phyloP scores from a whole-genome alignment of 2,797 vertebrate species.

The Tangara arthus region DNA sequence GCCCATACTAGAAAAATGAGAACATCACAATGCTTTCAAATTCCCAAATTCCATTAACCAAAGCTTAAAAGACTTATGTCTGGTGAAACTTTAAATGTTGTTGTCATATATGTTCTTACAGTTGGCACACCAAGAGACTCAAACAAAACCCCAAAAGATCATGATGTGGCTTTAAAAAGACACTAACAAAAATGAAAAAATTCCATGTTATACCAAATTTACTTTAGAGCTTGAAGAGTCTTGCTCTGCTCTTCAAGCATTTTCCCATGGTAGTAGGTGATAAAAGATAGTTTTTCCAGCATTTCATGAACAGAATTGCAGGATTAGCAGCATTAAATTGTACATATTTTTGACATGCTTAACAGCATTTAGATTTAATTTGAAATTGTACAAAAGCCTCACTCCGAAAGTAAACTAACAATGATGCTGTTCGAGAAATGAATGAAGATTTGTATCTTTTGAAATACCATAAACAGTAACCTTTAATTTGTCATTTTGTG shows the following conservation, averaged over 20 bases:
- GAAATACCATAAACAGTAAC: neutral
- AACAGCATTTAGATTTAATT: neutral
- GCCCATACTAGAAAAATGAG: neutral
- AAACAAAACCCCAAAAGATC: neutral
- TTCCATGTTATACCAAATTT: neutral
- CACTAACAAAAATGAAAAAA: neutral
- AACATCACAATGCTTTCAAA: neutral
- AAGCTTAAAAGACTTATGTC: neutral
- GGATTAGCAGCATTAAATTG: neutral
- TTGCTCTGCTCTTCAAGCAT: neutral
- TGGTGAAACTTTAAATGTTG: neutral
- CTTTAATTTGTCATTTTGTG: neutral
- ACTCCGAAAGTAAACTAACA: neutral
- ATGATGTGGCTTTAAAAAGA: neutral
- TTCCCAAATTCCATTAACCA: neutral
- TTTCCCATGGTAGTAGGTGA: neutral
- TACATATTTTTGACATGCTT: neutral
- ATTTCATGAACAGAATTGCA: neutral
- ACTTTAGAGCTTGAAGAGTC: neutral
- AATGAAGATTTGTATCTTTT: neutral
- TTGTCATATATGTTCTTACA: neutral
- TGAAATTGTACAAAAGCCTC: neutral
- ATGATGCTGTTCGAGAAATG: neutral
- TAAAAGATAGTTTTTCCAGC: neutral
- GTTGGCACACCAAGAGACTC: neutral